Base-by-base conservation (phyloP, 2,113 vertebrate species). In the Phylloscopus trochilus region DNA sequence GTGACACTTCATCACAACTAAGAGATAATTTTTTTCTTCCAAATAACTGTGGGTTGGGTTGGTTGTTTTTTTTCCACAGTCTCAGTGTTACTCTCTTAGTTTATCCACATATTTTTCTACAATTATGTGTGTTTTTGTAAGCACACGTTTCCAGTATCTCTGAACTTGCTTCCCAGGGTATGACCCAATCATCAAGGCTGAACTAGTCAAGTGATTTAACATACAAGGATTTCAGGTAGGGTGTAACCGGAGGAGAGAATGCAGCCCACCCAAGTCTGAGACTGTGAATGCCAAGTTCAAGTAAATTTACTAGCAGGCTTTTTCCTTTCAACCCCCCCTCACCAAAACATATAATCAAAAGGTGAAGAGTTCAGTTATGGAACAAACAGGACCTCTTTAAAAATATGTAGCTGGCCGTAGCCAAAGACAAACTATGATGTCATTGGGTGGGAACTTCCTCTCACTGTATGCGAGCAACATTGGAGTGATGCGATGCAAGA, bases 391-490 rank as follows among this genome's bases (percentile, higher is more conserved):
- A 90, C 88, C 83, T 90, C 92, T 95, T 96, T 83, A 94, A 93
- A 97, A 95, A 93, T 67, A 83, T 78, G 80, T 63, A 60, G 83
- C 86, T 89, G 83, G 80, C 89, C 60, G 60, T 56, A 72, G 95
- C 92, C 95, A 93, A 92, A 97, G 94, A 95, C 92, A 95, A 92
- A 93, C 92, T 66, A 93, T 97, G 96, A 96, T 96, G 96, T 97
- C 89, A 97, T 87, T 95, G 96, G 96, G 96, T 96, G 96, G 95
- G 95, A 96, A 96, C 96, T 97, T 97, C 96, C 96, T 83, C 68
- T 96, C 64, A 15, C 95, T 93, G 92, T 72, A 82, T 18, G 39
- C 0, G 0, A 89, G 74, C 66, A 91, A 85, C 89, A 35, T 3
- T 51, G 73, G 21, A 89, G 73, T 15, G 47, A 92, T 94, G 83